These are phyloP conservation scores for Hydriomena furcata DNA, from an alignment of 2,888 invertebrate species.

Conservation along the genomic window DNA sequence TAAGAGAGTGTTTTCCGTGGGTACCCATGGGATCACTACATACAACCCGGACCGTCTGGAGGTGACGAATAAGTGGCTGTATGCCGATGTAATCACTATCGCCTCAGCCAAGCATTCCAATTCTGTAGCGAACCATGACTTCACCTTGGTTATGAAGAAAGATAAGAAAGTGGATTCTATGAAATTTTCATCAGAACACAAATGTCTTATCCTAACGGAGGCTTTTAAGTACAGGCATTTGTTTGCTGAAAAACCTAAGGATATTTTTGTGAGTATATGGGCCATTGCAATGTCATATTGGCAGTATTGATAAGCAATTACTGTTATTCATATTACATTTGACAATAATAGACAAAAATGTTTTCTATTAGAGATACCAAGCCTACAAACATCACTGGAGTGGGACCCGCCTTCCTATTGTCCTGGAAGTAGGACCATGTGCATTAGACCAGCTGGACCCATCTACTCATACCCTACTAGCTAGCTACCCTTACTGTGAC, in stretches of 20 bases:
- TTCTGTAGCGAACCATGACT: slow-evolving; percentile 85
- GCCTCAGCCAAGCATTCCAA: slow-evolving; percentile 84
- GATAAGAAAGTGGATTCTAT: slow-evolving; percentile 96
- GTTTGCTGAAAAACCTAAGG: slow-evolving; percentile 92
- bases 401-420: slow-evolving; percentile 93
- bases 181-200: slow-evolving; percentile 98
- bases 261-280: slow-evolving; percentile 85
- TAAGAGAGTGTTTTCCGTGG: slow-evolving; percentile 98
- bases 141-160: slow-evolving; percentile 93
- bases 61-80: slow-evolving; percentile 96
- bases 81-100: slow-evolving; percentile 90
- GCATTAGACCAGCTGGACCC: slow-evolving; percentile 96
- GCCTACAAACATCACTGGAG: slow-evolving; percentile 99
- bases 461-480: slow-evolving; percentile 90
- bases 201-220: slow-evolving; percentile 95
- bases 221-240: slow-evolving; percentile 91
- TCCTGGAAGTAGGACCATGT: slow-evolving; percentile 95
- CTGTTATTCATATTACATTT: too few relatives aligned
- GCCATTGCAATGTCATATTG: too few relatives aligned
- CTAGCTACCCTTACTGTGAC: slow-evolving; percentile 80
- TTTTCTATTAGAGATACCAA: slow-evolving; percentile 87
- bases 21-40: slow-evolving; percentile 97
- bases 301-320: too few relatives aligned
- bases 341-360: too few relatives aligned
- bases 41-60: slow-evolving; percentile 90